Evolutionary conservation across 2,113 vertebrate genomes (phyloP), one percentile per base, ranked within the genome.

Genomic region (Corydoras maculifer): DNA sequence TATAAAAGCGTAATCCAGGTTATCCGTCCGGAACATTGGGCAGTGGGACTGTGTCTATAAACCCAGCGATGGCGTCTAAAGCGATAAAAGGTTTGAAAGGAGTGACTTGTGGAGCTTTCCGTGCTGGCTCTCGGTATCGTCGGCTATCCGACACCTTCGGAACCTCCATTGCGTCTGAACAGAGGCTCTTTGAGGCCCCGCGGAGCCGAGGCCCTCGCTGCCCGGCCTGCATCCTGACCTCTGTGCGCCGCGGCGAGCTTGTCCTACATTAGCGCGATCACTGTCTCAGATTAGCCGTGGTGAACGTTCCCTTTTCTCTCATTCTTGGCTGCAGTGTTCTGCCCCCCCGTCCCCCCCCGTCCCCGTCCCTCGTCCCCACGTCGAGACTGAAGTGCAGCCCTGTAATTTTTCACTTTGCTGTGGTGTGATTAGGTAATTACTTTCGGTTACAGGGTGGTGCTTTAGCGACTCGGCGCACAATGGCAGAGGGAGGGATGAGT

Each of bases 381-480:
- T 79, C 77, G 30, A 67, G 62, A 70, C 29, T 30, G 66, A 32
- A 75, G 58, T 74, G 77, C 77, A 80, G 82, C 55, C 18, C 81
- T 73, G 76, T 74, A 73, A 83, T 84, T 83, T 82, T 82, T 84
- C 78, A 83, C 79, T 86, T 78, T 58, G 64, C 79, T 77, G 71
- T 72, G 32, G 78, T 74, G 54, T 83, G 84, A 88, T 75, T 71
- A 81, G 80, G 83, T 88, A 87, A 89, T 89, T 86, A 83, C 82
- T 80, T 82, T 81, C 81, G 77, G 69, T 85, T 81, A 81, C 81
- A 80, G 76, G 74, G 80, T 53, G 66, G 70, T 79, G 77, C 79
- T 88, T 88, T 81, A 75, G 79, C 31, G 18, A 78, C 81, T 67
- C 29, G 9, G 25, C 69, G 57, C 68, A 79, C 79, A 78, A 79